Conservation (phyloP, 2,797 vertebrate genomes). For the Dromococcyx pavoninus region DNA sequence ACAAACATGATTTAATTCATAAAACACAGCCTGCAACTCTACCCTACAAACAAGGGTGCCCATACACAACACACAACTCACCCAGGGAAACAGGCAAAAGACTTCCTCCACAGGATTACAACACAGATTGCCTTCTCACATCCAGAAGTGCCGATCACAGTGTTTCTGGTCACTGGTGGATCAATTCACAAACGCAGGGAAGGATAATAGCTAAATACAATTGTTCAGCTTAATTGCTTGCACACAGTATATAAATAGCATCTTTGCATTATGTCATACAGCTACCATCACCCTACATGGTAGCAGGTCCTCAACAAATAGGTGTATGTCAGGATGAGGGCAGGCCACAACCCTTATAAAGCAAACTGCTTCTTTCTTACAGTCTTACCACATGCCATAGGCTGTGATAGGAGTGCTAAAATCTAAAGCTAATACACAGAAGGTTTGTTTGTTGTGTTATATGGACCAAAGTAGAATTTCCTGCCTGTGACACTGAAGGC, state of each 20-base stretch:
- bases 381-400: not conserved
- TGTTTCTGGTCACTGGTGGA: not conserved
- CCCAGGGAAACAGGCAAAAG: not conserved
- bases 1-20: not conserved
- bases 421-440: constrained; percentile 26
- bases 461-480: constrained; percentile 42
- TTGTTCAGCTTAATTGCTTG: not conserved
- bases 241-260: not conserved
- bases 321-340: not conserved
- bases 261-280: not conserved
- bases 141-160: not conserved
- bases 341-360: constrained; percentile 1
- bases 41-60: not conserved
- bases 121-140: not conserved
- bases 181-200: not conserved
- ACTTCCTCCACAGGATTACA: not conserved
- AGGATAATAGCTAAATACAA: not conserved
- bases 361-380: not conserved
- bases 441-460: constrained; percentile 44
- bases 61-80: not conserved
- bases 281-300: not conserved
- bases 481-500: constrained; percentile 10
- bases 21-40: not conserved
- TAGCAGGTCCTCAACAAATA: not conserved
- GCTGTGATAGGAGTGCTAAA: constrained; percentile 7